Percentiles rank a stretch among this genome's conserved stretches.
Evolutionary conservation across 2,113 vertebrate species (phyloP).

Genomic region (Aythya baeri): DNA sequence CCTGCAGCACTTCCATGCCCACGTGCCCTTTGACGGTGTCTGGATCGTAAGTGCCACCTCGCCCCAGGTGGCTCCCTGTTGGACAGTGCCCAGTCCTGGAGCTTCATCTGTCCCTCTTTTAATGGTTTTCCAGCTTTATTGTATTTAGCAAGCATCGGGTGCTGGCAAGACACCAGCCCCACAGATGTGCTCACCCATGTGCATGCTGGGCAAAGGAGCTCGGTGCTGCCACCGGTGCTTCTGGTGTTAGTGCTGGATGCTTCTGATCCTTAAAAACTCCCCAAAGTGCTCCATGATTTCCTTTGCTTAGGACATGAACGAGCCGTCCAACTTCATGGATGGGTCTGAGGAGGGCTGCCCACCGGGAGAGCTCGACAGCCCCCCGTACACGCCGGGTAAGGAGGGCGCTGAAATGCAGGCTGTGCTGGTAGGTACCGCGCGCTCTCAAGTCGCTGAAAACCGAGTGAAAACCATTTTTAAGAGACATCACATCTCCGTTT

Average conservation of each 20-base stretch:
- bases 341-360: conserved; percentile 85
- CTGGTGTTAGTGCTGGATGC: too few relatives aligned
- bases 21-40: conserved; percentile 84
- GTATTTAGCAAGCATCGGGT: neutral
- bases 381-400: conserved; percentile 85
- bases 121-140: neutral
- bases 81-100: neutral
- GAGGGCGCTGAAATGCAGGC: neutral
- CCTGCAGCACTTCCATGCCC: conserved; percentile 79
- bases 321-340: conserved; percentile 89
- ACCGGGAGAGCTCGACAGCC: conserved; percentile 78
- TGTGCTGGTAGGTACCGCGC: accelerated
- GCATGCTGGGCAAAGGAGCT: neutral
- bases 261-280: neutral
- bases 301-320: conserved; percentile 87
- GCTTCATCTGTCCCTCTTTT: neutral
- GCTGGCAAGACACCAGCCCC: too few relatives aligned
- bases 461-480: accelerated
- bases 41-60: conserved; percentile 81
- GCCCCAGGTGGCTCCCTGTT: neutral
- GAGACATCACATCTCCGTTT: accelerated
- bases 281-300: neutral
- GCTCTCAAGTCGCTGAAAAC: neutral
- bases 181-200: too few relatives aligned
- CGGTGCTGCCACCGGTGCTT: too few relatives aligned